Evolutionary conservation across 2,888 invertebrate genomes (phyloP).

Genomic region (Erannis defoliaria): DNA sequence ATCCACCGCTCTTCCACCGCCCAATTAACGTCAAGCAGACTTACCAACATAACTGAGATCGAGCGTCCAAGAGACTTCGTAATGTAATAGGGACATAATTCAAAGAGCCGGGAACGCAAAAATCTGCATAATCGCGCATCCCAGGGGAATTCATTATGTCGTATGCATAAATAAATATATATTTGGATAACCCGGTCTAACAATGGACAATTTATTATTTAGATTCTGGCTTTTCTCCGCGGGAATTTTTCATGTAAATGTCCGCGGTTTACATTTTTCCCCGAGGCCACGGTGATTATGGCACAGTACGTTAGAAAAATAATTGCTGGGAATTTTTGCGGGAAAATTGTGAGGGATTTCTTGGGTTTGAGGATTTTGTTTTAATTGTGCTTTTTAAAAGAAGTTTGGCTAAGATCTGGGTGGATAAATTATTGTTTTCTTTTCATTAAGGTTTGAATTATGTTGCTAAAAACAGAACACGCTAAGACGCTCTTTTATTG

Average conservation of each 20-base stretch:
- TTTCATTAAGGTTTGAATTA: not conserved
- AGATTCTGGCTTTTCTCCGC: slow-evolving; percentile 71
- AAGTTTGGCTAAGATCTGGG: slow-evolving; percentile 12
- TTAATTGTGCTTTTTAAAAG: slow-evolving; percentile 44
- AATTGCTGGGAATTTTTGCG: slow-evolving; percentile 52
- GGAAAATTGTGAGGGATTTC: slow-evolving; percentile 33
- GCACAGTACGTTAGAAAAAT: slow-evolving; percentile 59
- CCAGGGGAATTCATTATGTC: slow-evolving; percentile 78
- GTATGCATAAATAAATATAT: slow-evolving; percentile 80
- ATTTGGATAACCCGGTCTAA: slow-evolving; percentile 71
- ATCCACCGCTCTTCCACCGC: not conserved
- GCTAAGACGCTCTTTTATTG: too few relatives aligned
- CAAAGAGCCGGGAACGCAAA: slow-evolving; percentile 55
- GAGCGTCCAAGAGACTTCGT: slow-evolving; percentile 34
- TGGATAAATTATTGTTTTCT: not conserved
- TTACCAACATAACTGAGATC: slow-evolving; percentile 3
- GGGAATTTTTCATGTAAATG: slow-evolving; percentile 77
- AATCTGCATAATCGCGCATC: slow-evolving; percentile 74
- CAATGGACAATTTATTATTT: slow-evolving; percentile 85
- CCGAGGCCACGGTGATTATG: slow-evolving; percentile 61
- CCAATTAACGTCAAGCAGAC: slow-evolving; percentile 3
- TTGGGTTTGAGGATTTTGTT: slow-evolving; percentile 41
- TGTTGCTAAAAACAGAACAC: too few relatives aligned
- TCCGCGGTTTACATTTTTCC: slow-evolving; percentile 61
- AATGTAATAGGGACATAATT: slow-evolving; percentile 58